Percentiles rank a stretch among this genome's conserved stretches.
phyloP scores from a whole-genome alignment of 2,113 vertebrate species.

The Anarhynchus alexandrinus region DNA sequence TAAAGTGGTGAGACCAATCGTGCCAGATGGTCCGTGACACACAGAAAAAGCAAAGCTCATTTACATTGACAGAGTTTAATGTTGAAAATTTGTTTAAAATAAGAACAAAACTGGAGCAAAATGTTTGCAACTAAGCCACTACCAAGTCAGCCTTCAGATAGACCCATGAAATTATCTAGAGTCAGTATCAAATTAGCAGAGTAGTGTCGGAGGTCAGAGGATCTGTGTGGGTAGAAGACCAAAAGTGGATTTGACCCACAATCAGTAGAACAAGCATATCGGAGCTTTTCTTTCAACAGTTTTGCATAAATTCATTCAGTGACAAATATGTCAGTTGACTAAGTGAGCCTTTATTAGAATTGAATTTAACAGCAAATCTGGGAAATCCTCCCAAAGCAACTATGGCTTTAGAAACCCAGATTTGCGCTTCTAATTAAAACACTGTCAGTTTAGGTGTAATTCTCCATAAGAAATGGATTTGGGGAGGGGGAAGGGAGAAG shows the following conservation, averaged over 20 bases:
- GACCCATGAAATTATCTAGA: not conserved
- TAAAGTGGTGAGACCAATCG: not conserved
- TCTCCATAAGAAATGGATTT: slow-evolving; percentile 37
- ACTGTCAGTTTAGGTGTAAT: slow-evolving; percentile 60
- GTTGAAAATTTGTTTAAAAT: not conserved
- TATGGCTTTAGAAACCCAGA: slow-evolving; percentile 49
- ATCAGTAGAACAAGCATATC: not conserved
- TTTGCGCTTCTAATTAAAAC: slow-evolving; percentile 71
- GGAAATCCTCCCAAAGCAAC: slow-evolving; percentile 64
- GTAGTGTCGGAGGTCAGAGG: not conserved
- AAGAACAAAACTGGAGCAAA: not conserved
- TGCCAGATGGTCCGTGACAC: not conserved
- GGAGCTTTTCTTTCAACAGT: not conserved
- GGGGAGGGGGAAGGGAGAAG: not conserved
- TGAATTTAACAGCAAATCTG: slow-evolving; percentile 60
- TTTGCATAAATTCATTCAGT: slow-evolving; percentile 35
- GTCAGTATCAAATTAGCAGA: not conserved
- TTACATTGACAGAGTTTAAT: not conserved
- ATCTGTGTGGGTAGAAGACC: slow-evolving; percentile 4
- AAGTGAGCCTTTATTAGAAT: slow-evolving; percentile 53
- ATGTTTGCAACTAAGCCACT: not conserved
- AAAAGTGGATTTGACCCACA: slow-evolving; percentile 37
- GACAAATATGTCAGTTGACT: slow-evolving; percentile 48
- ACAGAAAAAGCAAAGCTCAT: not conserved
- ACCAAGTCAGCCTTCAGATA: not conserved